Evolutionary conservation across 2,113 vertebrate genomes (phyloP).

Genomic region (Hiodon alosoides): DNA sequence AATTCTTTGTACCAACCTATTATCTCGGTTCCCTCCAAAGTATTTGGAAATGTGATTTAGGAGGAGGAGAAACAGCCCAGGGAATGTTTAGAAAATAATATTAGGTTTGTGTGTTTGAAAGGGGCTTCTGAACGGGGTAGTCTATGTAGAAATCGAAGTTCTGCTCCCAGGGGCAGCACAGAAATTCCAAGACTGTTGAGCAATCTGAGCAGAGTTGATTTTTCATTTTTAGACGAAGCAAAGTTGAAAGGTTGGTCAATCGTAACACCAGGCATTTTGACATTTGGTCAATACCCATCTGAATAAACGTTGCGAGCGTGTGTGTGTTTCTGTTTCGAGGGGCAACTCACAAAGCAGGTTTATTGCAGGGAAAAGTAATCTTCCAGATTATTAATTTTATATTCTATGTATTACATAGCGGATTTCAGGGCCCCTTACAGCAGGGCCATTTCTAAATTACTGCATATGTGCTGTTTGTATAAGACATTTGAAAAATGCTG

Average conservation of each 20-base stretch:
- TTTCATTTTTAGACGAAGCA: constrained; percentile 17
- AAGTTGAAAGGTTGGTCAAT: constrained; percentile 39
- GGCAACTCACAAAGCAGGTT: no score
- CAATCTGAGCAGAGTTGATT: not conserved
- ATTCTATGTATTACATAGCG: no score
- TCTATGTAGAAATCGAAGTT: not conserved
- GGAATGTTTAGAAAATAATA: not conserved
- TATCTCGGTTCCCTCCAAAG: not conserved
- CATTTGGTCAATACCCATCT: constrained; percentile 27
- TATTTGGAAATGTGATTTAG: not conserved
- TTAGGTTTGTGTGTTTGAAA: no score
- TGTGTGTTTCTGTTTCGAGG: no score
- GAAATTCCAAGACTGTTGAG: not conserved
- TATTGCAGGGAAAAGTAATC: not conserved
- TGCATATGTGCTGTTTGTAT: not conserved
- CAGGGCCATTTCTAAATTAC: not conserved
- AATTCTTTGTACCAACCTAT: no score
- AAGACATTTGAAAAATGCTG: not conserved
- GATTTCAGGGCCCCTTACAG: no score
- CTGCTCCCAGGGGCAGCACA: not conserved
- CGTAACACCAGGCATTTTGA: constrained; percentile 30
- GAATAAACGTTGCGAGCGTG: no score
- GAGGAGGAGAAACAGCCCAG: not conserved
- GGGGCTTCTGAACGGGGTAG: no score
- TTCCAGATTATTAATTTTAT: not conserved